Conservation (phyloP, 2,888 invertebrate genomes). For the Callimorpha dominula region DNA sequence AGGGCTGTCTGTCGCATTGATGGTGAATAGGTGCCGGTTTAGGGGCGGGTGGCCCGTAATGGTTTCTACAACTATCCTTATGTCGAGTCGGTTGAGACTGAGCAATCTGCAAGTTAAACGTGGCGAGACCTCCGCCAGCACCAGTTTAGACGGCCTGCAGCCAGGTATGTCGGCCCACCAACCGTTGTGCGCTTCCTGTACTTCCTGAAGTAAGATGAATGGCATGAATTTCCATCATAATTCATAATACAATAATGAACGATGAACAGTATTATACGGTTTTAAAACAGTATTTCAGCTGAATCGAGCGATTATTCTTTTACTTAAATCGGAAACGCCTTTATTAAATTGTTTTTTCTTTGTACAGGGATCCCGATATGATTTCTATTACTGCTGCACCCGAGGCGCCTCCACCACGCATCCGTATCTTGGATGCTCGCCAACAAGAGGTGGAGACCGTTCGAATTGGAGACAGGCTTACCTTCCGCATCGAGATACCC, state of each 20-base stretch:
- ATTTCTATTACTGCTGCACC: constrained; percentile 98
- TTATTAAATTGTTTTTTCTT: constrained; percentile 20
- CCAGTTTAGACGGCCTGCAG: no score
- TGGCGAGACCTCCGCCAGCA: no score
- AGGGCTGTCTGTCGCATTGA: no score
- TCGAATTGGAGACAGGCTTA: constrained; percentile 96
- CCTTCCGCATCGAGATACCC: constrained; percentile 98
- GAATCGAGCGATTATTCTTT: background rate
- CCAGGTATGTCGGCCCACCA: no score
- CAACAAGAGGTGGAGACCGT: constrained; percentile 97
- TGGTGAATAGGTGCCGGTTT: no score
- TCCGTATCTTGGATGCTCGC: constrained; percentile 95
- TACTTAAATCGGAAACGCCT: constrained; percentile 8
- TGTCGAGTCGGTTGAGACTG: no score
- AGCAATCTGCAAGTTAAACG: no score
- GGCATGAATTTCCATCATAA: background rate
- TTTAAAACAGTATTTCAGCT: background rate
- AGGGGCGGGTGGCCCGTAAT: no score
- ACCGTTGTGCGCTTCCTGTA: no score
- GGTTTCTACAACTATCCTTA: no score
- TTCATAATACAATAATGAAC: background rate
- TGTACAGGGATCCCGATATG: constrained; percentile 95
- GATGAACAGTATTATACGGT: no score
- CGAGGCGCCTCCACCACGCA: constrained; percentile 97
- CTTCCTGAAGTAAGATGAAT: no score